Percentiles rank a stretch among this genome's conserved stretches.
Evolutionary conservation across 2,113 vertebrate species (phyloP).

Genomic region (Typhlomys cinereus): DNA sequence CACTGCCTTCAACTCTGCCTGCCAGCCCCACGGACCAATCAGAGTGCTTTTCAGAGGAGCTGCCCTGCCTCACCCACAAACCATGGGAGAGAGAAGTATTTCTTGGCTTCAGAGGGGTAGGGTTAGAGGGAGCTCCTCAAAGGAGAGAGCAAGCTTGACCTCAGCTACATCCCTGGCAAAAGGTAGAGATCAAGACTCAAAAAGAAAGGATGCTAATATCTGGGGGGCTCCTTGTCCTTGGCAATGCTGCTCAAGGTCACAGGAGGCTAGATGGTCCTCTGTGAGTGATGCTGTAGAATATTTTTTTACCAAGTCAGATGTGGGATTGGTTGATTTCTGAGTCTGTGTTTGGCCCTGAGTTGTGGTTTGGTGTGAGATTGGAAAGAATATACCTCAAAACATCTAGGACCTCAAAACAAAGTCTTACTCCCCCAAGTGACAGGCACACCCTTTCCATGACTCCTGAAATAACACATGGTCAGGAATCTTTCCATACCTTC

Average conservation of each 20-base stretch:
- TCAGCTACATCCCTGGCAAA: neutral
- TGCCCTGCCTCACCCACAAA: neutral
- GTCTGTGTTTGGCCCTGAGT: neutral
- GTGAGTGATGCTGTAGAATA: neutral
- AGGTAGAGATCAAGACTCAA: neutral
- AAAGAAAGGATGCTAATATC: too few species aligned
- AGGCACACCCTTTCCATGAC: neutral
- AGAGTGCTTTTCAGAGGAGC: neutral
- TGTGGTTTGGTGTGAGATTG: neutral
- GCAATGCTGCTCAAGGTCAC: neutral
- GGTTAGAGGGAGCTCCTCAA: neutral
- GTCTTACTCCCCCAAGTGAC: neutral
- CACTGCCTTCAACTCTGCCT: neutral
- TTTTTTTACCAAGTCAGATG: neutral
- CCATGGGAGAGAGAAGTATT: neutral
- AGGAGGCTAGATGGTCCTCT: neutral
- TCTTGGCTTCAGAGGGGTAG: neutral
- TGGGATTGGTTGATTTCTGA: neutral
- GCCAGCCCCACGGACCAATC: neutral
- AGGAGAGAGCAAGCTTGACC: neutral
- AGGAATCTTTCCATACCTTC: neutral
- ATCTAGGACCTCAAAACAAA: neutral
- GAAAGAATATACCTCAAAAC: neutral
- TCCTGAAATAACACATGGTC: neutral
- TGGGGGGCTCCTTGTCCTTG: too few species aligned